Base-by-base conservation (phyloP, 2,797 vertebrate species). In the Urosaurus nigricauda region DNA sequence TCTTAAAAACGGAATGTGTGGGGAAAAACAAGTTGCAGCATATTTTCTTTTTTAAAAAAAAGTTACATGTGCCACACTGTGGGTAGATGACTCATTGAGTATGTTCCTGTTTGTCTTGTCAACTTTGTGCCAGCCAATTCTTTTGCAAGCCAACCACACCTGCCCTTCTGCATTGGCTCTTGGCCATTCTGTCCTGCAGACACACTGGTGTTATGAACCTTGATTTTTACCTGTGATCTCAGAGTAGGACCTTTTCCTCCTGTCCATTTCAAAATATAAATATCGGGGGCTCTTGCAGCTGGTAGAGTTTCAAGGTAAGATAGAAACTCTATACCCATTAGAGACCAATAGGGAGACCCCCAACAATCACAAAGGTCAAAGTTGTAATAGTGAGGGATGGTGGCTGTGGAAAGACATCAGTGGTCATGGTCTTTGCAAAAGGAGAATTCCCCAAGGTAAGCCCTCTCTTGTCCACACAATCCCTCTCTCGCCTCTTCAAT, bases 391-490 rank as follows among this genome's bases (percentile, higher is more conserved):
- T 97, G 37, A 96, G 97, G 68, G 97, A 97, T 19, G 97, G 96
- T 11, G 96, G 95, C 90, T 97, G 97, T 87, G 97, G 97, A 91
- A 97, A 97, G 94, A 97, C 97, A 0, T 97, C 95, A 0, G 93
- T 97, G 94, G 94, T 97, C 89, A 82, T 95, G 95, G 94, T 95
- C 81, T 97, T 97, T 11, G 92, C 95, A 60, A 84, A 35, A 0
- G 96, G 97, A 26, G 86, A 90, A 85, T 97, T 97, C 91, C 95
- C 96, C 37, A 94, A 96, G 96, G 97, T 96, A 93, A 85, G 83
- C 71, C 19, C 9, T 14, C 29, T 5, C 26, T 0, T n/a, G 8
- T 32, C 40, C 19, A 29, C 24, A 51, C 17, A 0, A 56, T 40
- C 13, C 24, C 37, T 32, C 14, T 7, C 17, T 71, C n/a, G 19